phyloP scores from a whole-genome alignment of 2,797 vertebrate genomes.

The Spinus pinus region DNA sequence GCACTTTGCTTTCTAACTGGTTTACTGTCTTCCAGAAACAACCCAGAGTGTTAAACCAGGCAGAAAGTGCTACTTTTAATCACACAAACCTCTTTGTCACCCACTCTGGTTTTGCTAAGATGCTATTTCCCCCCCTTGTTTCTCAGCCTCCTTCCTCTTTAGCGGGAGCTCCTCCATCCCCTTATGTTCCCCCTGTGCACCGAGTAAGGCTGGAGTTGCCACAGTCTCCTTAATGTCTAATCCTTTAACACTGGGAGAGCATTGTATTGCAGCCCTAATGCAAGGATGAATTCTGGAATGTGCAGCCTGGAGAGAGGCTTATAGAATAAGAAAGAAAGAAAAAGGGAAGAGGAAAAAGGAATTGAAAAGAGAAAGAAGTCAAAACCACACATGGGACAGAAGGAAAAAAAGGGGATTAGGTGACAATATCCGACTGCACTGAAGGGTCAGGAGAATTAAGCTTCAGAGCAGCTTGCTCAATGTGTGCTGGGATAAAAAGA shows the following conservation, averaged over 20 bases:
- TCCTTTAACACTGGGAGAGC: conserved; percentile 80
- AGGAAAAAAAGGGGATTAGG: conserved; percentile 84
- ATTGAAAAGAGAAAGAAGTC: conserved; percentile 80
- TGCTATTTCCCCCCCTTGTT: conserved; percentile 30
- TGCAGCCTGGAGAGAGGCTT: conserved; percentile 74
- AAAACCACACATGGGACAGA: conserved; percentile 82
- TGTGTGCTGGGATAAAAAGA: conserved; percentile 81
- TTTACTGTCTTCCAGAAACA: neutral
- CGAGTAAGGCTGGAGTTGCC: conserved; percentile 68
- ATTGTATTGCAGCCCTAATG: conserved; percentile 75
- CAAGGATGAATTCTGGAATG: conserved; percentile 80
- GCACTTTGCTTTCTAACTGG: neutral
- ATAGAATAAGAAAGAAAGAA: conserved; percentile 74
- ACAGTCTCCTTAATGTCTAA: conserved; percentile 81
- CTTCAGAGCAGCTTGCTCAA: conserved; percentile 78
- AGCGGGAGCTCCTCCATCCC: conserved; percentile 35
- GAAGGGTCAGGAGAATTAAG: conserved; percentile 82
- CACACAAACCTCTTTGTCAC: neutral
- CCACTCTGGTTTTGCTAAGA: conserved; percentile 24
- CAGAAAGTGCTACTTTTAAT: neutral
- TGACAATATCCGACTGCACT: conserved; percentile 82
- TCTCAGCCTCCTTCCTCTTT: conserved; percentile 30
- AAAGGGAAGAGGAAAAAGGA: conserved; percentile 76
- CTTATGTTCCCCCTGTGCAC: conserved; percentile 60
- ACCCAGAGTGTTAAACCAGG: neutral